Evolutionary conservation across 2,113 vertebrate genomes (phyloP).

Genomic region (Corydoras maculifer): DNA sequence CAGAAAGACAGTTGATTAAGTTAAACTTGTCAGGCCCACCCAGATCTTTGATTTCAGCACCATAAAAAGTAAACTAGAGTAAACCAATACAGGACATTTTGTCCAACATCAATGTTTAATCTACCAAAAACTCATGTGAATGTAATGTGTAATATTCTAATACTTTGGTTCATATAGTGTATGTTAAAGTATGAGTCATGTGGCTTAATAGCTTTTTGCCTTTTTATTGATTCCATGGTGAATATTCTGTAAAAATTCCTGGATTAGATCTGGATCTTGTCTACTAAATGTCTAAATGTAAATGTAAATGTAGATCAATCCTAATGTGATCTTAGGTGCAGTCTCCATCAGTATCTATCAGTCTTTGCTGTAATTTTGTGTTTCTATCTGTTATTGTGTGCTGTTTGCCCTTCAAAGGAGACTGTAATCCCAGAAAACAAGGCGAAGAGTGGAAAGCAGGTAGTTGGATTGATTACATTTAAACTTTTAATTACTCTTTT

Average conservation of each 20-base stretch:
- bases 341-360: not conserved
- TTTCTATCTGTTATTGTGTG: conserved; percentile 36
- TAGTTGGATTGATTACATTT: conserved; percentile 54
- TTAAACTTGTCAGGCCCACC: too few species aligned
- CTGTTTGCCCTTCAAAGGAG: conserved; percentile 60
- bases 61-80: too few species aligned
- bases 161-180: too few species aligned
- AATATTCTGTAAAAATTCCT: conserved; percentile 20
- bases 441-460: conserved; percentile 63
- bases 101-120: too few species aligned
- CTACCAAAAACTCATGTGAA: too few species aligned
- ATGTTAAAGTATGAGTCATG: too few species aligned
- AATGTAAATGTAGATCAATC: not conserved
- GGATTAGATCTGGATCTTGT: not conserved
- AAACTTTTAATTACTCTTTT: conserved; percentile 18
- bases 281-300: too few species aligned
- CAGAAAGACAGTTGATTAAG: too few species aligned
- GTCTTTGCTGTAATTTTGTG: conserved; percentile 28
- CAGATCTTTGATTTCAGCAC: too few species aligned
- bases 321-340: conserved; percentile 13
- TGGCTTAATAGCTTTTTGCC: too few species aligned
- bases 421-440: conserved; percentile 59
- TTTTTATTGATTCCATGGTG: not conserved
- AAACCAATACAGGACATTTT: too few species aligned
- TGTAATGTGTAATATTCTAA: too few species aligned